Base-by-base conservation (phyloP, 2,113 vertebrate species). In the Corydoras maculifer region DNA sequence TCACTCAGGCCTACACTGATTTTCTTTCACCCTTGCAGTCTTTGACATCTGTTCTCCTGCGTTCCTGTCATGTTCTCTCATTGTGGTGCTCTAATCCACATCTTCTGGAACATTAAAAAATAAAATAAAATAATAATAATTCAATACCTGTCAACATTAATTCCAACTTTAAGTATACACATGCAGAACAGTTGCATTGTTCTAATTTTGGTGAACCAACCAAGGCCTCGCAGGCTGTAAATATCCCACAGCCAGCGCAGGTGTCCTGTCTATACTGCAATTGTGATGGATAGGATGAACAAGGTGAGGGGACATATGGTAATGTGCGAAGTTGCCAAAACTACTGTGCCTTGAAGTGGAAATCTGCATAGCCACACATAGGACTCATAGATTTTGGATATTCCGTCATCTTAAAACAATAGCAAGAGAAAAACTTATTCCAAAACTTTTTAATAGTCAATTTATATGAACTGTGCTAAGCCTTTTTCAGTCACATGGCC, bases 191-290 rank as follows among this genome's bases (percentile, higher is more conserved):
- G 57, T 66, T 68, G 59, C 35, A 58, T 70, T 35, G 50, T 61
- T 35, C 43, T 25, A 77, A 82, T 76, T 81, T 82, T 81, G 86
- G 81, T 86, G 77, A 81, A 80, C 78, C 84, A 81, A 82, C 83
- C 11, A 51, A 9, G 86, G 84, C 84, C 86, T 87, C 86, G 79
- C 88, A 86, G 85, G 86, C 86, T 88, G 85, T 88, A 88, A 88
- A 87, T 88, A 84, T 87, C 71, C 83, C 81, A 82, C 73, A 68
- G 79, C 66, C n/a, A 70, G 75, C 84, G 85, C 85, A 88, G 86
- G 85, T 87, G 86, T 90, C 85, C 81, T 62, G 78, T 83, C 80
- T 70, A 60, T 74, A 86, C 80, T 84, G 78, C 82, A 85, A 84
- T 76, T 49, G 80, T 88, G 87, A 91, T 88, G 86, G 86, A 90